Evolutionary conservation across 2,113 vertebrate species (phyloP).

Genomic region (Columbina picui): DNA sequence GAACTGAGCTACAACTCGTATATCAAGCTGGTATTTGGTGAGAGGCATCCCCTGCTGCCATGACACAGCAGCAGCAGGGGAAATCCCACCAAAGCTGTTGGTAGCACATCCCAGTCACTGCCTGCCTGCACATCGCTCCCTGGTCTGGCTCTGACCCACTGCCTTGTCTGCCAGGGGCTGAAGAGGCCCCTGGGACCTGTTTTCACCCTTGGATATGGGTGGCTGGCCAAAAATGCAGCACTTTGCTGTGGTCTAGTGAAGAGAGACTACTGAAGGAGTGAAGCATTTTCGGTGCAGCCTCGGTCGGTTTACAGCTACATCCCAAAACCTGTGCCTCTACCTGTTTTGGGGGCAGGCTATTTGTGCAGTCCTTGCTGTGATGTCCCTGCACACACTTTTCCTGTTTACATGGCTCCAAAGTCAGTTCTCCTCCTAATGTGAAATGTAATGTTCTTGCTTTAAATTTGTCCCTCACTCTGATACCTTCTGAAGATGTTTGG

Average conservation of each 20-base stretch:
- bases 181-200: neutral
- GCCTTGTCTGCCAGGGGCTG: neutral
- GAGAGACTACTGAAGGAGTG: neutral
- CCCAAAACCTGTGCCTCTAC: neutral
- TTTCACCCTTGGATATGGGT: neutral
- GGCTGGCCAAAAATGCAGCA: neutral
- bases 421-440: neutral
- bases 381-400: neutral
- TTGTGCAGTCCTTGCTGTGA: neutral
- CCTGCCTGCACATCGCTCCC: neutral
- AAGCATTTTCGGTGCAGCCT: neutral
- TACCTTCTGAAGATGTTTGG: neutral
- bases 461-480: neutral
- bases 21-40: neutral
- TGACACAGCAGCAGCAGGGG: neutral
- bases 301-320: neutral
- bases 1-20: neutral
- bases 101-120: neutral
- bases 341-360: accelerated
- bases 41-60: neutral
- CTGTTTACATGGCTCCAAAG: neutral
- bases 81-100: neutral
- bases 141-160: neutral
- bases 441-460: neutral
- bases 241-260: neutral